These are phyloP conservation scores for Takifugu ocellatus DNA, from an alignment of 2,797 vertebrate species.

Conservation along the genomic window DNA sequence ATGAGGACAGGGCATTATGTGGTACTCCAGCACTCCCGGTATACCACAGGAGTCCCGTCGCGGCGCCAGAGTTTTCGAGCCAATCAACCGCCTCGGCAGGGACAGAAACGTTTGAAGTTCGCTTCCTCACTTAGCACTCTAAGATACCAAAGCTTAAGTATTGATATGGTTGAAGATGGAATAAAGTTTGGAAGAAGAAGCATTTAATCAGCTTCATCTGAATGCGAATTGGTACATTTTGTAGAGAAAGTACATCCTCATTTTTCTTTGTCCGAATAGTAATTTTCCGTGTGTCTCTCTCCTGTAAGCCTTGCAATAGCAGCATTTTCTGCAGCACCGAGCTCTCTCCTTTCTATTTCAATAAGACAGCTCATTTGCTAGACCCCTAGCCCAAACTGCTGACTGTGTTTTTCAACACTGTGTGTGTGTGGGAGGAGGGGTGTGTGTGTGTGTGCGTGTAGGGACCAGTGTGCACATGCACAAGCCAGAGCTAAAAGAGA, in stretches of 20 bases:
- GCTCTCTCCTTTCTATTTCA: constrained; percentile 81
- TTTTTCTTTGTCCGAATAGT: constrained; percentile 81
- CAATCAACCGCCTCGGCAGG: constrained; percentile 24
- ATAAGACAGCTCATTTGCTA: constrained; percentile 87
- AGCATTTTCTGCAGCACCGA: constrained; percentile 77
- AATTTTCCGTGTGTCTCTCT: constrained; percentile 71
- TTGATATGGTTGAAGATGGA: constrained; percentile 9
- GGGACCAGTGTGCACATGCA: constrained; percentile 35
- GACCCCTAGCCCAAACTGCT: constrained; percentile 79
- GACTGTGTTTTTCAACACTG: constrained; percentile 76
- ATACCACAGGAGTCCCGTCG: constrained; percentile 15
- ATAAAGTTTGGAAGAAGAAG: constrained; percentile 53
- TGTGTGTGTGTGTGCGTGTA: constrained; percentile 47
- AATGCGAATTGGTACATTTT: constrained; percentile 79
- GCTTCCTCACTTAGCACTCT: constrained; percentile 30
- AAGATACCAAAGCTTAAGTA: too few species aligned
- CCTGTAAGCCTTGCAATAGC: constrained; percentile 74
- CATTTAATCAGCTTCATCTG: constrained; percentile 70
- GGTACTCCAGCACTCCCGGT: too few species aligned
- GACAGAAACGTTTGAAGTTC: constrained; percentile 17
- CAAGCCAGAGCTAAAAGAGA: constrained; percentile 50
- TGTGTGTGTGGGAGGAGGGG: constrained; percentile 45
- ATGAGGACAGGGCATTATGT: too few species aligned
- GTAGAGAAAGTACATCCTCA: constrained; percentile 76
- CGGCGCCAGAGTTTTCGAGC: constrained; percentile 47